These are phyloP conservation scores for Mesocricetus auratus DNA, from an alignment of 2,113 vertebrate genomes.

Conservation along the genomic window DNA sequence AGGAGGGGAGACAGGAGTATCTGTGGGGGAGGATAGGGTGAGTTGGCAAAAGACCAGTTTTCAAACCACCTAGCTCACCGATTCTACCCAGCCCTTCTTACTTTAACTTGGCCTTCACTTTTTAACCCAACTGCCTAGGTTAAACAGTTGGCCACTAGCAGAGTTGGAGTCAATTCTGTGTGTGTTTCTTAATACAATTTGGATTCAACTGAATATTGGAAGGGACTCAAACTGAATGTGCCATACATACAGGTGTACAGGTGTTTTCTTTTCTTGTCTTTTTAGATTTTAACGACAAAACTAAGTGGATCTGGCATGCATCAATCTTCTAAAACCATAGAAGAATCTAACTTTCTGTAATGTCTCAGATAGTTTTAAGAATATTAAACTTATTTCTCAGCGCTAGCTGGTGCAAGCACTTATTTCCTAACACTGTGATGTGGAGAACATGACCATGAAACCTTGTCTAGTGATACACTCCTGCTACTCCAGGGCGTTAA, in stretches of 20 bases:
- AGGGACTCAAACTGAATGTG: background rate
- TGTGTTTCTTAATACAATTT: background rate
- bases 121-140: background rate
- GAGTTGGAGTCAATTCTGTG: background rate
- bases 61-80: background rate
- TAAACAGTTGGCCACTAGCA: background rate
- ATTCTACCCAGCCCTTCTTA: background rate
- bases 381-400: background rate
- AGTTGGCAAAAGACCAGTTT: background rate
- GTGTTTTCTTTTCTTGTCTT: background rate
- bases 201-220: background rate
- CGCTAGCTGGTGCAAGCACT: background rate
- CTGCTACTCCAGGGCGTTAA: background rate
- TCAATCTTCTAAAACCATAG: background rate
- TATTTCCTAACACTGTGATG: background rate
- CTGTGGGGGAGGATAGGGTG: background rate
- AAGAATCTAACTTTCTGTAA: background rate
- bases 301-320: background rate
- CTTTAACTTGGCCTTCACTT: background rate
- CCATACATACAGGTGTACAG: background rate
- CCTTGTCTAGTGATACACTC: background rate
- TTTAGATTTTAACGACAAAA: constrained; percentile 31
- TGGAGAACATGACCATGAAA: background rate
- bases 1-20: background rate
- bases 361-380: background rate